Conservation (phyloP, 2,888 invertebrate species). For the Melipona bicolor region DNA sequence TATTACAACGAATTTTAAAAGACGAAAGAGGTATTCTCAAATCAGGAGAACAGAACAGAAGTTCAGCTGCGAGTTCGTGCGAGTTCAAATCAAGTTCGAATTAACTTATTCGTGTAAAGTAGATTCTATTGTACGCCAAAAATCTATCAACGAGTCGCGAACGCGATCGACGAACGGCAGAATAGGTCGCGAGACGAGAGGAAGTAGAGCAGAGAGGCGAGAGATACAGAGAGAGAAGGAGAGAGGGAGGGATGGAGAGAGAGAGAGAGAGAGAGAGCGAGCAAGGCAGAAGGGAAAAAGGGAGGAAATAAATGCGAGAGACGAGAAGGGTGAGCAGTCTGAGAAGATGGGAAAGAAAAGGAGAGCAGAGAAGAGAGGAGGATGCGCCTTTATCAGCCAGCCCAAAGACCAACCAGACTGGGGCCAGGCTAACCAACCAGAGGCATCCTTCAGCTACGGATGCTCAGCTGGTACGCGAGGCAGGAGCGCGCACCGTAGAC, state of each 20-base stretch:
- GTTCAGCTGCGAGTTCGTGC: no score
- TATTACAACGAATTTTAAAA: neutral
- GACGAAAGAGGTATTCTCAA: neutral
- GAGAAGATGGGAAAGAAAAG: constrained; percentile 40
- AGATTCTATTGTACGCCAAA: neutral
- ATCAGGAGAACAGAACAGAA: no score
- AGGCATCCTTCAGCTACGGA: constrained; percentile 70
- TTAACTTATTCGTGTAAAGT: neutral
- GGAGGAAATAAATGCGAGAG: constrained; percentile 22
- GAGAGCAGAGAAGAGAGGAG: constrained; percentile 55
- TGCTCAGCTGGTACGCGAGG: constrained; percentile 45
- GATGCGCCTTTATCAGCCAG: constrained; percentile 76
- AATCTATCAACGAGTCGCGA: constrained; percentile 3
- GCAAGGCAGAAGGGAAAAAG: neutral
- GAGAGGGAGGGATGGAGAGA: constrained; percentile 12
- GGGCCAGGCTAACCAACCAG: constrained; percentile 75
- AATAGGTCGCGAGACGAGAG: neutral
- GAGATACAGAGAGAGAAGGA: neutral
- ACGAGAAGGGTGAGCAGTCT: constrained; percentile 29
- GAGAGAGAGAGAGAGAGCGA: constrained; percentile 1
- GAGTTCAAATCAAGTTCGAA: neutral
- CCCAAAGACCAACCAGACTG: constrained; percentile 73
- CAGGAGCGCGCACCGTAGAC: constrained; percentile 47
- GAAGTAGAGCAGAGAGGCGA: constrained; percentile 34
- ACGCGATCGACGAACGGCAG: neutral